Percentiles rank a stretch among this genome's conserved stretches.
Evolutionary conservation across 2,888 invertebrate species (phyloP).

Genomic region (Antheraea yamamai): DNA sequence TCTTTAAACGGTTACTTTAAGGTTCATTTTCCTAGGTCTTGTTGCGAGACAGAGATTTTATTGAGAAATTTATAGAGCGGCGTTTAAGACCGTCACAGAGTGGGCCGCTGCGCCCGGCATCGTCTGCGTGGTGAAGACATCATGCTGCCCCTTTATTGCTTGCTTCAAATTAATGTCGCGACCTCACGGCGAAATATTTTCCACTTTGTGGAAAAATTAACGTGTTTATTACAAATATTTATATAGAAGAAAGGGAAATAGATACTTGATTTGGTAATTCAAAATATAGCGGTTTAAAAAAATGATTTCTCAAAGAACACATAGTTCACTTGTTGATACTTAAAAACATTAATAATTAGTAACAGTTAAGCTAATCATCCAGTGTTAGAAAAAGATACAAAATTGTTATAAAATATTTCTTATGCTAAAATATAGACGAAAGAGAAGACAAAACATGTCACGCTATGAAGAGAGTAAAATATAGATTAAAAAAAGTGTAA

Average conservation of each 20-base stretch:
- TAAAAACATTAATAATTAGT: too few species aligned
- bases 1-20: constrained; percentile 49
- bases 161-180: constrained; percentile 79
- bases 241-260: constrained; percentile 57
- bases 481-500: too few species aligned
- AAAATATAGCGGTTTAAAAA: too few species aligned
- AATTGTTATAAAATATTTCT: too few species aligned
- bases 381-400: too few species aligned
- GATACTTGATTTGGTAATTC: constrained; percentile 38
- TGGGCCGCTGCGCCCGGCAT: constrained; percentile 39
- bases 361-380: too few species aligned
- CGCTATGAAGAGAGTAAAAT: too few species aligned
- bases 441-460: too few species aligned
- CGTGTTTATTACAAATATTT: constrained; percentile 66
- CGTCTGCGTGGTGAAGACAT: constrained; percentile 61
- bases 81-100: constrained; percentile 67
- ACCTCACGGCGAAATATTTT: constrained; percentile 68
- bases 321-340: too few species aligned
- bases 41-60: constrained; percentile 57
- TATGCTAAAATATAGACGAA: too few species aligned
- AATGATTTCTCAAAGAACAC: too few species aligned
- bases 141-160: constrained; percentile 78
- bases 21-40: constrained; percentile 58
- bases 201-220: constrained; percentile 72
- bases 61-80: constrained; percentile 73